Evolutionary conservation across 2,888 invertebrate genomes (phyloP), one percentile per base, ranked within the genome.

Genomic region (Ceraclea dissimilis): DNA sequence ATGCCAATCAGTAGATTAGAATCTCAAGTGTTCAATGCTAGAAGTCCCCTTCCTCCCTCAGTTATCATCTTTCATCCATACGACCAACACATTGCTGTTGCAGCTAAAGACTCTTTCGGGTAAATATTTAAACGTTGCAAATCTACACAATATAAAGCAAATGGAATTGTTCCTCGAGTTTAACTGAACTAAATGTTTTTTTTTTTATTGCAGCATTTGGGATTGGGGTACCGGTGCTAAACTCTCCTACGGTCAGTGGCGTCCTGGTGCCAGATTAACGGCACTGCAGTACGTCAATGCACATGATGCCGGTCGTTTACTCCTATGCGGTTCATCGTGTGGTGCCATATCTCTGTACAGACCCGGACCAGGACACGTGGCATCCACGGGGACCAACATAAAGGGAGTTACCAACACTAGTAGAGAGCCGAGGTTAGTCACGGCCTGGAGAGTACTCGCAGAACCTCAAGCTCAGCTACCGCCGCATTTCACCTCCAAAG

Each of bases 51-150:
- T 64, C 82, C 87, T 57, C 91, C 95, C 16, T 80, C 85, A 62
- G 83, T 89, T 31, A 78, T 95, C 39, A 81, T 84, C 64, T 89
- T 96, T 71, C 90, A 95, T 75, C 94, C 95, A 1, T 95, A 89
- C 71, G 93, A 94, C 69, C 85, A 90, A 63, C 89, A 92, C 70
- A 79, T 93, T 58, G 91, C 90, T 33, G 88, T 93, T 51, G 91
- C 93, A 43, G 89, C 88, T 67, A 87, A 85, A 69, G 91, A 93
- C 68, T 85, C 83, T 68, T 88, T 91, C 67, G 85, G 86, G 87
- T 87, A 67, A 65, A 68, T n/a, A n/a, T n/a, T n/a, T n/a, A n/a
- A n/a, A n/a, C n/a, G n/a, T n/a, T 52, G 21, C 5, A n/a, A n/a
- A n/a, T n/a, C n/a, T n/a, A n/a, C n/a, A n/a, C n/a, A n/a, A n/a